Base-by-base conservation (phyloP, 2,888 invertebrate genomes). In the Caenorhabditis afra region DNA sequence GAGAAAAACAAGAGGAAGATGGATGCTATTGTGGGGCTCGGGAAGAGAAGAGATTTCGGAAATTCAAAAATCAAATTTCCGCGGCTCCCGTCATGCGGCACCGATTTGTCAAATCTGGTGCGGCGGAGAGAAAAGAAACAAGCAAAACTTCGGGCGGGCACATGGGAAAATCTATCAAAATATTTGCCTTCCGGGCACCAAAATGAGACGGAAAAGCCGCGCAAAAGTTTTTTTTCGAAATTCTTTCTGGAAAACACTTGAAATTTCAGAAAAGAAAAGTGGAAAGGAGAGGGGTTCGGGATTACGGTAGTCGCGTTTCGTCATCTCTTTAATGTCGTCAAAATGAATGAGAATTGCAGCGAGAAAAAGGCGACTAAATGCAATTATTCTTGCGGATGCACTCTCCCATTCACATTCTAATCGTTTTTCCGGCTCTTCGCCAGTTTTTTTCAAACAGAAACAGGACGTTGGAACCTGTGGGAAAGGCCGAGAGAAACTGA, bases 61-160 rank as follows among this genome's bases (percentile, higher is more conserved):
- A 71, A 71, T 71, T 71, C 71, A 71, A 64, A 71, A 71, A 71
- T 71, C 71, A 71, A 71, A 71, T 71, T 71, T 71, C 71, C 71
- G 70, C 49, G 22, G 41, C 62, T 47, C 71, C 71, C 49, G 62
- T 71, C 71, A 71, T 71, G 71, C 64, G 57, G 62, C 41, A 58
- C 61, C 58, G 58, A 74, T 74, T 74, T 74, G 65, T 74, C 65
- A 66, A 74, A 74, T 53, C 65, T 59, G 74, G 50, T 29, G 59
- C 29, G 29, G 29, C 29, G 29, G 29, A 29, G 29, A 29, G 57
- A 73, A 64, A 45, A 50, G 23, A 59, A 55, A 47, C n/a, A 29
- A 16, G 37, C 35, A 39, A 18, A 49, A 23, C 20, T 2, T 16
- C 7, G 18, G n/a, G n/a, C n/a, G 57, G 59, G n/a, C 65, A 64